A percentile compares a stretch with the other conserved stretches of the same genome.
Conservation (phyloP, 2,888 invertebrate genomes). For the Dyspetes luteomarginatus region DNA sequence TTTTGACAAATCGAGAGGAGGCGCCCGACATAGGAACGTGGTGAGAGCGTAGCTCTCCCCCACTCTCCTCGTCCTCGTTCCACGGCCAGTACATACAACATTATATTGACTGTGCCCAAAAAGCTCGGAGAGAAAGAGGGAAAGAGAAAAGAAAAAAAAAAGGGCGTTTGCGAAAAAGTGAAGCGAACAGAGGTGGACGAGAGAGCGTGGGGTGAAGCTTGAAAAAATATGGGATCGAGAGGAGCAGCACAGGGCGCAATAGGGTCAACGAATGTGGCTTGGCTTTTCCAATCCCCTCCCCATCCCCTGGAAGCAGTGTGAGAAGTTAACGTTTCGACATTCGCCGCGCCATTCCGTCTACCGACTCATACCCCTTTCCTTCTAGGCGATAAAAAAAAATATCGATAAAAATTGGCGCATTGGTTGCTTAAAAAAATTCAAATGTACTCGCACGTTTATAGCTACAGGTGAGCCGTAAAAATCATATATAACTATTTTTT, state of each 20-base stretch:
- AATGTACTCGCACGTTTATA: no score
- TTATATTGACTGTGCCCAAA: constrained; percentile 58
- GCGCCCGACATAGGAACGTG: constrained; percentile 34
- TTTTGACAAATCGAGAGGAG: constrained; percentile 62
- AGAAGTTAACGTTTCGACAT: constrained; percentile 24
- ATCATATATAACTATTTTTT: no score
- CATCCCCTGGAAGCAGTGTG: not conserved
- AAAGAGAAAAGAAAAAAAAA: constrained; percentile 52
- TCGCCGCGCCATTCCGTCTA: constrained; percentile 53
- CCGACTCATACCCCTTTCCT: constrained; percentile 43
- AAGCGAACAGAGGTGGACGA: constrained; percentile 51
- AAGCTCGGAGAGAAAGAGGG: constrained; percentile 52
- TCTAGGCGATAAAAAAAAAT: constrained; percentile 35
- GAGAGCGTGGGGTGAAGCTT: constrained; percentile 61
- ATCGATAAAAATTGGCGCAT: constrained; percentile 56
- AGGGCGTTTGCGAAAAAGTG: constrained; percentile 32
- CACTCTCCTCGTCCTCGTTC: constrained; percentile 22
- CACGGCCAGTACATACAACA: constrained; percentile 49
- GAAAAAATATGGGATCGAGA: constrained; percentile 75
- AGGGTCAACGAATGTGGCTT: constrained; percentile 72
- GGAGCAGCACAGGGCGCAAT: constrained; percentile 73
- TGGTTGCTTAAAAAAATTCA: constrained; percentile 40
- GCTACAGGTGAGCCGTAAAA: no score
- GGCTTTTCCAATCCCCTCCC: constrained; percentile 60
- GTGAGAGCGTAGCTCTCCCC: not conserved